phyloP scores from a whole-genome alignment of 2,888 invertebrate genomes.

The Penaeus monodon region DNA sequence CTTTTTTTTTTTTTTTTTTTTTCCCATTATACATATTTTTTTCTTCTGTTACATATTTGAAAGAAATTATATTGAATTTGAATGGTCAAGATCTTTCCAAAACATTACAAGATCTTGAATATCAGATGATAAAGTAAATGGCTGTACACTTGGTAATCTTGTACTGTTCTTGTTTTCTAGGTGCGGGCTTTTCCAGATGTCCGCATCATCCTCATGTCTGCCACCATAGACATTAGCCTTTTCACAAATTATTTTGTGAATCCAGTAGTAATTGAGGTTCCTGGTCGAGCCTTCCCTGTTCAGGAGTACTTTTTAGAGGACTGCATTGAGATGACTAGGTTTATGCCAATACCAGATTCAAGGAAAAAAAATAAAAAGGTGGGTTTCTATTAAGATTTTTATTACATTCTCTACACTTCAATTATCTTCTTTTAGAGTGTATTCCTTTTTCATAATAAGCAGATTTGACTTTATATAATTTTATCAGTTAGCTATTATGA shows the following conservation, averaged over 20 bases:
- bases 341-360: conserved; percentile 81
- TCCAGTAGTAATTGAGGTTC: conserved; percentile 90
- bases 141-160: neutral
- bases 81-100: no score
- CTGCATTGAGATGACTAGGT: conserved; percentile 86
- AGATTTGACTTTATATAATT: neutral
- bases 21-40: no score
- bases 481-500: neutral
- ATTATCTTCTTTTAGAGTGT: neutral
- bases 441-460: neutral
- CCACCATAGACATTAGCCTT: conserved; percentile 93
- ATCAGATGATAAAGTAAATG: no score
- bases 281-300: conserved; percentile 89
- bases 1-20: neutral
- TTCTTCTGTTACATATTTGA: no score
- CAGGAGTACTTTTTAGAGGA: conserved; percentile 94
- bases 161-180: conserved; percentile 27
- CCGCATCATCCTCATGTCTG: conserved; percentile 95
- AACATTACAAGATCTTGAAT: no score
- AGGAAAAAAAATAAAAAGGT: conserved; percentile 77
- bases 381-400: neutral
- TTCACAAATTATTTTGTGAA: conserved; percentile 93
- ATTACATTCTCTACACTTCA: neutral
- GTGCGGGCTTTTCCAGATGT: conserved; percentile 87
- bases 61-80: no score